Conservation (phyloP, 1,140 invertebrate genomes). For the Polyergus mexicanus region DNA sequence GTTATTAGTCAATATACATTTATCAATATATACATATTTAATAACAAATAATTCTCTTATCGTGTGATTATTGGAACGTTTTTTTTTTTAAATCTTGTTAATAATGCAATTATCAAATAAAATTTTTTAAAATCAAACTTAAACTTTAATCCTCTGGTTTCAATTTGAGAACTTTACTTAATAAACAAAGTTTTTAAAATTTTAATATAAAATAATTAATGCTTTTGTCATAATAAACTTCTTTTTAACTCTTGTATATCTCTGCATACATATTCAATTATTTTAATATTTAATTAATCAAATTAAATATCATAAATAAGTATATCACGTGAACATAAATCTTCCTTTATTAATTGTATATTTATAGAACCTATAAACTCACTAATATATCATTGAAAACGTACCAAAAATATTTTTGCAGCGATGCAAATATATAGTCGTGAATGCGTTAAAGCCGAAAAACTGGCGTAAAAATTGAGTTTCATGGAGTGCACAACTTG, state of each 20-base stretch:
- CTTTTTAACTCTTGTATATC: background rate
- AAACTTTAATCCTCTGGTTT: background rate
- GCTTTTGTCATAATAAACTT: background rate
- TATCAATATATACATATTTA: too few relatives aligned
- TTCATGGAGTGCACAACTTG: slow-evolving; percentile 14
- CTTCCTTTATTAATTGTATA: background rate
- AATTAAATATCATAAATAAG: background rate
- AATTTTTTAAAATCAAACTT: background rate
- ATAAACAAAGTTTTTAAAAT: background rate
- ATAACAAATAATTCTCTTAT: background rate
- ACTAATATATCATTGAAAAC: background rate
- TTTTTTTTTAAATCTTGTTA: background rate
- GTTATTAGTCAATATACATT: too few relatives aligned
- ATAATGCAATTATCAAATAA: background rate
- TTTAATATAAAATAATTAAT: background rate
- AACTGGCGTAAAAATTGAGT: slow-evolving; percentile 19
- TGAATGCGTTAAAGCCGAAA: slow-evolving; percentile 21
- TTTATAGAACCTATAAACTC: background rate
- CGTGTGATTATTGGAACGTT: background rate
- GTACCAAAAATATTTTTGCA: background rate
- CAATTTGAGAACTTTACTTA: background rate
- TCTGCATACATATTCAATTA: too few relatives aligned
- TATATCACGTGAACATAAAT: slow-evolving; percentile 1
- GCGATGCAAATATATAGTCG: background rate
- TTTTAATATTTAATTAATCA: too few relatives aligned